Conservation (phyloP, 2,888 invertebrate genomes). For the Drosophila bunnanda region DNA sequence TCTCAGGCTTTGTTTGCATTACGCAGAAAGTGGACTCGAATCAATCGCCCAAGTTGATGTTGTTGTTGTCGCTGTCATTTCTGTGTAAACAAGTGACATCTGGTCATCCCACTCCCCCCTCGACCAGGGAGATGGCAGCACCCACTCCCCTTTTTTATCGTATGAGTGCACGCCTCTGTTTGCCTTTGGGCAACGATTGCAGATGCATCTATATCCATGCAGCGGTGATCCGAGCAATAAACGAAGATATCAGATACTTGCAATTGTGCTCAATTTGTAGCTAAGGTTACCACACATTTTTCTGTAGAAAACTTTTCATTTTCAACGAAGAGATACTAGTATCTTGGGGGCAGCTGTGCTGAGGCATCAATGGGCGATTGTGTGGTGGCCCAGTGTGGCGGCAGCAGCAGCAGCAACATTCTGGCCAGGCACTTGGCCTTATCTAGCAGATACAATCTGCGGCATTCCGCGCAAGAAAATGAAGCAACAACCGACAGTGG, state of each 20-base stretch:
- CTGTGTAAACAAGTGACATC: conserved; percentile 76
- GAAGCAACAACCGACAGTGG: conserved; percentile 53
- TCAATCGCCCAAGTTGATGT: conserved; percentile 40
- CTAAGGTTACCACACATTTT: neutral
- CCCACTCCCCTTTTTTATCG: conserved; percentile 11
- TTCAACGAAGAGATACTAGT: neutral
- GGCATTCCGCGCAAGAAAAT: conserved; percentile 75
- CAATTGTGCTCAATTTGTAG: neutral
- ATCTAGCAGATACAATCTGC: conserved; percentile 63
- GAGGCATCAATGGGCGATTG: conserved; percentile 39
- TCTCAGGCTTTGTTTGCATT: conserved; percentile 64
- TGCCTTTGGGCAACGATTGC: conserved; percentile 22
- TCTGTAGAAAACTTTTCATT: neutral
- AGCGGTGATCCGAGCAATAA: conserved; percentile 1
- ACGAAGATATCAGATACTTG: conserved; percentile 1
- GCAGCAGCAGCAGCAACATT: conserved; percentile 20
- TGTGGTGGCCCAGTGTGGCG: conserved; percentile 16
- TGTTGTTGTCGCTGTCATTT: conserved; percentile 39
- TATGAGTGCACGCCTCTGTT: conserved; percentile 37
- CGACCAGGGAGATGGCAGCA: neutral
- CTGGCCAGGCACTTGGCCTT: conserved; percentile 47
- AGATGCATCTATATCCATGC: conserved; percentile 11
- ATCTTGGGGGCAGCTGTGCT: neutral
- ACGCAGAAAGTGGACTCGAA: conserved; percentile 29
- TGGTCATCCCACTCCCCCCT: conserved; percentile 44